phyloP scores from a whole-genome alignment of 2,113 vertebrate species.

The Henicopernis longicauda region DNA sequence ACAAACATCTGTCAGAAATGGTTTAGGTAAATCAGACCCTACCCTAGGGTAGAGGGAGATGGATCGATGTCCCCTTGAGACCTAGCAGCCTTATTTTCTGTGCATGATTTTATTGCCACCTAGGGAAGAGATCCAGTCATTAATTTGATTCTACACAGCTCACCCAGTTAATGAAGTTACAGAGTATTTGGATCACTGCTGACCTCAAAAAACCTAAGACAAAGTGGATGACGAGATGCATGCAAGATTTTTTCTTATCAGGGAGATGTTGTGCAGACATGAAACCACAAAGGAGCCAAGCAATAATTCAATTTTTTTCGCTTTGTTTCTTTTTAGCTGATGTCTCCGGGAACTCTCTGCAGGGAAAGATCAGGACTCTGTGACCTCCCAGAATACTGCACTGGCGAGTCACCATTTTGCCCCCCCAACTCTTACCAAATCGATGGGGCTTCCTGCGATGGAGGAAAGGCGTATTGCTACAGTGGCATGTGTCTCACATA shows the following conservation, averaged over 20 bases:
- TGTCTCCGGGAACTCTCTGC: conserved; percentile 83
- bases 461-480: conserved; percentile 89
- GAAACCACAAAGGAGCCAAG: neutral
- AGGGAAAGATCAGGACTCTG: conserved; percentile 80
- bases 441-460: conserved; percentile 81
- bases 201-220: neutral
- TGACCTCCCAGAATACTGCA: conserved; percentile 91
- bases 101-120: neutral
- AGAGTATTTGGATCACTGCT: neutral
- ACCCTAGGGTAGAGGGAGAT: neutral
- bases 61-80: neutral
- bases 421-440: conserved; percentile 91
- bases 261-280: neutral
- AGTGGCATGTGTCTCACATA: conserved; percentile 95
- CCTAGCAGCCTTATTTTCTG: neutral
- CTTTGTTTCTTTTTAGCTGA: conserved; percentile 71
- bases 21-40: neutral
- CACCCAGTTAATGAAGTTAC: neutral
- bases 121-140: neutral
- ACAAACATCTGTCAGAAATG: neutral
- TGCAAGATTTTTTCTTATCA: neutral
- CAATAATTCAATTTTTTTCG: neutral
- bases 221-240: neutral
- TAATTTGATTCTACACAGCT: neutral
- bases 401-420: conserved; percentile 85